Base-by-base conservation (phyloP, 2,888 invertebrate species). In the Ferrisia virgata region DNA sequence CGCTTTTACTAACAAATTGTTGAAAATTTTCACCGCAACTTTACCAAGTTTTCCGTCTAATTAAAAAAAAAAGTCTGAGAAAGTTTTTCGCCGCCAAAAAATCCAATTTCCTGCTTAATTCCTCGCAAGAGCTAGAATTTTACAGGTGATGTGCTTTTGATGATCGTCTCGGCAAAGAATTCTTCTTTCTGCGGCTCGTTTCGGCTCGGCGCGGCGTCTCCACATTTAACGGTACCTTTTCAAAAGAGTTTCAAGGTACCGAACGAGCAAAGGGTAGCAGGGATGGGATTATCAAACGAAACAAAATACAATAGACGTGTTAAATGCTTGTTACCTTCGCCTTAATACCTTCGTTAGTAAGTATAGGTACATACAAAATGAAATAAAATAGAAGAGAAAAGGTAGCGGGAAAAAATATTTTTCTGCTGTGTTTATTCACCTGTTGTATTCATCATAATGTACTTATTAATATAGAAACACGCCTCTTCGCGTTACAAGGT, bases 321-420 rank as follows among this genome's bases (percentile, higher is more conserved):
- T 64, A 64, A 64, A 64, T 64, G 64, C 64, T 64, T 64, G 64
- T 64, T 64, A 64, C 64, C 64, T 28, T 4, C 64, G 64, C 64
- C 64, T 64, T 64, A 28, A 28, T 64, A 64, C 64, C 28, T 15
- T 64, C 64, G 64, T 64, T 64, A 64, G 18, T 28, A 28, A 64
- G 53, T 53, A 53, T 47, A 47, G 43, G 47, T 47, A 47, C n/a
- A 47, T 11, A 11, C 13, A 40, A 2, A 40, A 40, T 11, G 13
- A 53, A 53, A 18, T 18, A 53, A 4, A 58, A 25, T 39, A 8
- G 5, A 1, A 18, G 6, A 64, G 28, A 28, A 64, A 64, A 64
- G 64, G 64, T 64, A 64, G 64, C 28, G 15, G 6, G 64, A 64
- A 28, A 64, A 64, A 64, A 28, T 64, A 28, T 64, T 64, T 64